These are phyloP conservation scores for Netelia virgata DNA, from an alignment of 2,888 invertebrate genomes.

Conservation along the genomic window DNA sequence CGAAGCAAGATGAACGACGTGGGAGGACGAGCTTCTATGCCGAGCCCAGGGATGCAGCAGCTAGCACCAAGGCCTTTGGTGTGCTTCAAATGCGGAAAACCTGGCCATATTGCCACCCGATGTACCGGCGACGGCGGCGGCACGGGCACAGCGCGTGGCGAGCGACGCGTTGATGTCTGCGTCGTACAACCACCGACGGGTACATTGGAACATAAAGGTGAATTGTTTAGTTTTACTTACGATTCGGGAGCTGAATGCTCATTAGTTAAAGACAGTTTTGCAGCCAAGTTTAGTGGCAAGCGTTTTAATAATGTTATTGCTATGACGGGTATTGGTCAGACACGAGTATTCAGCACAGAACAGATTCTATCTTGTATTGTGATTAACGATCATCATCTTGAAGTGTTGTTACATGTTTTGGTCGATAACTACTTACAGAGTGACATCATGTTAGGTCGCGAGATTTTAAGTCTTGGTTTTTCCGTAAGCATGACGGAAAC, in stretches of 20 bases:
- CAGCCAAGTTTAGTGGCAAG: slow-evolving; percentile 17
- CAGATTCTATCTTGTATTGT: neutral
- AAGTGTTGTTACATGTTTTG: slow-evolving; percentile 40
- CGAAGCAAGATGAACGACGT: neutral
- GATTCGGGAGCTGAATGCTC: slow-evolving; percentile 18
- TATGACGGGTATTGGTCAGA: slow-evolving; percentile 18
- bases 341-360: neutral
- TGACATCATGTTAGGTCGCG: slow-evolving; percentile 40
- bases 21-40: neutral
- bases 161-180: slow-evolving; percentile 40
- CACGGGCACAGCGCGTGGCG: neutral
- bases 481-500: slow-evolving; percentile 27
- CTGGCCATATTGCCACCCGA: slow-evolving; percentile 24
- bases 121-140: neutral
- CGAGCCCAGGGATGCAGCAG: too few relatives aligned
- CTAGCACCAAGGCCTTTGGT: neutral
- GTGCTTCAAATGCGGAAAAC: slow-evolving; percentile 37
- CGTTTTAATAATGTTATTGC: slow-evolving; percentile 17
- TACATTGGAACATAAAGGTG: slow-evolving; percentile 24
- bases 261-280: slow-evolving; percentile 36
- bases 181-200: slow-evolving; percentile 16
- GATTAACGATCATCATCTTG: slow-evolving; percentile 18
- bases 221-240: slow-evolving; percentile 32
- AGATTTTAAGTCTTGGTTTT: slow-evolving; percentile 36
- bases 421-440: slow-evolving; percentile 2